A percentile compares a stretch with the other conserved stretches of the same genome.
Conservation (phyloP, 2,113 vertebrate genomes). For the Colinus virginianus region DNA sequence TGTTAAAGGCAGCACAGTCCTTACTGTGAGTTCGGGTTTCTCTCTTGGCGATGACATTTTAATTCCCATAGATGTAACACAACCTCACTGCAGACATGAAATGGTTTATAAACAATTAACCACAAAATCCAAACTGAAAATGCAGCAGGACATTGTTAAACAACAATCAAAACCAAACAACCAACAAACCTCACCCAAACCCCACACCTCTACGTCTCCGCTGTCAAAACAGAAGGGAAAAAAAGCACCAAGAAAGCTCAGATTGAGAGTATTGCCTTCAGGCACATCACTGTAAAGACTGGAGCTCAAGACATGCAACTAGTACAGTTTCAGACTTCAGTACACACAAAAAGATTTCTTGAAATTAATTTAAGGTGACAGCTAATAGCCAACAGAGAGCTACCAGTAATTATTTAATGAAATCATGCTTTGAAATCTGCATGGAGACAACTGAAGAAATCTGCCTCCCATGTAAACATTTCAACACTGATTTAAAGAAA, state of each 20-base stretch:
- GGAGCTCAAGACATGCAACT: neutral
- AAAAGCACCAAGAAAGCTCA: neutral
- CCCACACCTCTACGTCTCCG: neutral
- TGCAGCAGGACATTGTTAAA: neutral
- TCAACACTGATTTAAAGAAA: neutral
- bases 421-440: neutral
- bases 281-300: neutral
- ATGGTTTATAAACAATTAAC: neutral
- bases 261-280: neutral
- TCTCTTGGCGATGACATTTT: neutral
- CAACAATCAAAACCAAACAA: neutral
- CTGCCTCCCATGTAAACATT: neutral
- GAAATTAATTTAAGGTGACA: constrained; percentile 13
- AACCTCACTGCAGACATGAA: neutral
- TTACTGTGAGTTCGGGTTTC: neutral
- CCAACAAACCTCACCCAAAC: neutral
- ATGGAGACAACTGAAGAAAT: neutral
- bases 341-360: neutral
- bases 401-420: constrained; percentile 20
- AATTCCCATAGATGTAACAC: neutral
- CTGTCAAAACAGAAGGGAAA: neutral
- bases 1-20: neutral
- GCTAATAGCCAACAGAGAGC: neutral
- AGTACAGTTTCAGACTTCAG: neutral
- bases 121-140: neutral